Percentiles rank a stretch among this genome's conserved stretches.
These are phyloP conservation scores for Apostichopus japonicus DNA, from an alignment of 35 echinoderm and acorn worm genomes.

Conservation along the genomic window DNA sequence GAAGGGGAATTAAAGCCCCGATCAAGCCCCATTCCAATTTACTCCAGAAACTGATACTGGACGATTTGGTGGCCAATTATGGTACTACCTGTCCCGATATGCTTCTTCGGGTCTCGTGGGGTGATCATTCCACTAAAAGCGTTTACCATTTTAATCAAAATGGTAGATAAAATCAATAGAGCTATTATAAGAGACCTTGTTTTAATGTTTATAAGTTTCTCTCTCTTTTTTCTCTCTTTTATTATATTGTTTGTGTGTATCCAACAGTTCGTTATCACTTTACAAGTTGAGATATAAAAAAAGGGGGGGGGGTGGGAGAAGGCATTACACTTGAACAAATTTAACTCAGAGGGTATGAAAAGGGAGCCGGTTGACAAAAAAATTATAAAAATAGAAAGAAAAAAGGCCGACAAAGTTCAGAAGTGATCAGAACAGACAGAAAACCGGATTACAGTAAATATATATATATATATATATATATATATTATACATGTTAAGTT, in stretches of 20 bases:
- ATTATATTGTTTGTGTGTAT: background rate
- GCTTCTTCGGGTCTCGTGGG: constrained; percentile 6
- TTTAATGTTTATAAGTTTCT: background rate
- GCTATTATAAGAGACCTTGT: constrained; percentile 31
- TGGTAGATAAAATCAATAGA: constrained; percentile 38
- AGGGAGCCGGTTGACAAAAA: background rate
- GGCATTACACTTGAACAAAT: background rate
- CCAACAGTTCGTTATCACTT: background rate
- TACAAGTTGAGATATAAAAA: background rate
- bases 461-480: no score
- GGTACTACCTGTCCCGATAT: background rate
- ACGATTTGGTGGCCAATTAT: constrained; percentile 46
- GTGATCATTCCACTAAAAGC: constrained; percentile 23
- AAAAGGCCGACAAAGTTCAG: no score
- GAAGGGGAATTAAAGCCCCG: constrained; percentile 38
- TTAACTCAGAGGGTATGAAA: background rate
- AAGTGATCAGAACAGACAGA: no score
- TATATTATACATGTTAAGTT: no score
- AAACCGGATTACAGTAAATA: no score
- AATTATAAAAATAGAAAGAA: background rate
- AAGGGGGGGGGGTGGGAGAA: background rate
- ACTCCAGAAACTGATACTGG: constrained; percentile 21
- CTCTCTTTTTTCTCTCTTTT: background rate
- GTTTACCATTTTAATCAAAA: constrained; percentile 42
- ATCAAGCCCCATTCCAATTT: constrained; percentile 46